Evolutionary conservation across 2,797 vertebrate genomes (phyloP), one percentile per base, ranked within the genome.

Genomic region (Gallinago solitaria): DNA sequence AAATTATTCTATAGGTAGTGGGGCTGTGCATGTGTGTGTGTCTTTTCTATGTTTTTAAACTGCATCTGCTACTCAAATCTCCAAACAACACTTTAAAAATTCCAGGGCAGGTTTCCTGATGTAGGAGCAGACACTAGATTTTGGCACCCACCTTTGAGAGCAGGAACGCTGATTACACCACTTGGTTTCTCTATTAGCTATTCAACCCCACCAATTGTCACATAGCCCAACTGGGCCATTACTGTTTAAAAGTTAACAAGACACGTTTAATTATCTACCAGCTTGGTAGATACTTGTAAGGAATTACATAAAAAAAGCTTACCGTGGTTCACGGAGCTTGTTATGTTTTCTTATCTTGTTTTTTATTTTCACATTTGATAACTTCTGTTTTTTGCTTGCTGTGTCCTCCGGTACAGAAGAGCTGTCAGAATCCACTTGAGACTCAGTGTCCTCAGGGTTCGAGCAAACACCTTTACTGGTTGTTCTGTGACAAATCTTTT

Each of bases 271-370:
- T 81, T 69, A 65, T 13, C 61, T 69, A 69, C 28, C 51, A 78
- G 68, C 24, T 54, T 68, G 56, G 24, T 37, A 60, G 59, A 60
- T 37, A 60, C 59, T 79, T 37, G 21, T 59, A 89, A 87, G 28
- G 43, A 87, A 92, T 45, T 27, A 63, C 18, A 68, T 47, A 43
- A 43, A 43, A 54, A 95, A 90, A 57, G 23, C 96, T 94, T 96
- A 97, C 97, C 73, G 47, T 33, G 28, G 43, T 45, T 6, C 33
- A 33, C 1, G 61, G 3, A 24, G 57, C 4, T 1, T 9, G 2
- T 21, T 41, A 37, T 0, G 12, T 18, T 89, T 94, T 73, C 91
- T 94, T 93, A 73, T 91, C 3, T 73, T 79, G 43, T 30, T 93
- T 92, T 68, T 84, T 37, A 4, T 73, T 87, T 93, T 83, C 39